Percentiles rank a stretch among this genome's conserved stretches.
Conservation (phyloP, 2,113 vertebrate species). For the Amazona guildingii region DNA sequence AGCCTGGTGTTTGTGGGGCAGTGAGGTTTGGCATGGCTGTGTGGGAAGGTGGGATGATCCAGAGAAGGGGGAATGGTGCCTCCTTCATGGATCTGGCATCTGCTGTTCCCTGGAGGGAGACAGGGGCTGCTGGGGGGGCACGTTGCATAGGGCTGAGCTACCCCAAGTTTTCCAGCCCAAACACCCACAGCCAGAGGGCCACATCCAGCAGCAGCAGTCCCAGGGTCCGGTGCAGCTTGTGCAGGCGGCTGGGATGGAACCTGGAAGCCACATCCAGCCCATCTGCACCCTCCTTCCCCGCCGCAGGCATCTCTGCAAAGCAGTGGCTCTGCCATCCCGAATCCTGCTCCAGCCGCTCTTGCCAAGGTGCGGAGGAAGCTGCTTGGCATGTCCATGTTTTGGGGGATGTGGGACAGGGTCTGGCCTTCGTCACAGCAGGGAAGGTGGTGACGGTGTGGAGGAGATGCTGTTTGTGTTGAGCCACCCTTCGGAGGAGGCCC, state of each 20-base stretch:
- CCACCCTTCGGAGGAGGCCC: neutral
- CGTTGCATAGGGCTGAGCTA: accelerated
- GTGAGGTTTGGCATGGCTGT: accelerated
- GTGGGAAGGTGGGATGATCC: neutral
- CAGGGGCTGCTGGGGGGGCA: accelerated
- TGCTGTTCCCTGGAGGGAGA: neutral
- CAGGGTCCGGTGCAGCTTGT: neutral
- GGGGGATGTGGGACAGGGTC: neutral
- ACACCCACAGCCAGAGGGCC: accelerated
- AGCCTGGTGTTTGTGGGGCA: neutral
- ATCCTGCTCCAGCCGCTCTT: neutral
- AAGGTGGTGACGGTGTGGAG: neutral
- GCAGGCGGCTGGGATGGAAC: neutral
- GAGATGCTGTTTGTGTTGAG: neutral
- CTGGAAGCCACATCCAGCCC: neutral
- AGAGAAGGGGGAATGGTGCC: neutral
- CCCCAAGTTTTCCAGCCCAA: neutral
- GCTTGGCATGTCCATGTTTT: accelerated
- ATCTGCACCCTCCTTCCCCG: neutral
- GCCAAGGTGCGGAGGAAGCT: accelerated
- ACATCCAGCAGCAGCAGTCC: neutral
- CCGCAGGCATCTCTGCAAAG: neutral
- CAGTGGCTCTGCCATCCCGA: neutral
- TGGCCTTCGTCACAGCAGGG: neutral
- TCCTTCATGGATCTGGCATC: neutral